Base-by-base conservation (phyloP, 1,140 invertebrate species). In the Drosophila biarmipes region DNA sequence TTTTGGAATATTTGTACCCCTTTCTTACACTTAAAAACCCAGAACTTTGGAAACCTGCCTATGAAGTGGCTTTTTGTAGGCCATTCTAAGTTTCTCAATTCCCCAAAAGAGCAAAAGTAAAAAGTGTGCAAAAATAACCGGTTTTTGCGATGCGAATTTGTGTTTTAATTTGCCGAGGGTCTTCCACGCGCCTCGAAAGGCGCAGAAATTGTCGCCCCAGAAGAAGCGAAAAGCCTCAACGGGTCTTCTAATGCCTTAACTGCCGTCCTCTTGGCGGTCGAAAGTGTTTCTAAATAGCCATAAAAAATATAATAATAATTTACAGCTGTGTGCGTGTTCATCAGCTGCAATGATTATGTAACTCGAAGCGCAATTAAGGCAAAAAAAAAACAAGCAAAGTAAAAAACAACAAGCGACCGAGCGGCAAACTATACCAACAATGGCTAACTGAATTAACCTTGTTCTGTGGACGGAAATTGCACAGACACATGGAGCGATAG, bases 401-500 rank as follows among this genome's bases (percentile, higher is more conserved):
- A 6, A 46, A 27, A 27, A 24, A 46, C 76, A 80, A 61, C 64
- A 80, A 55, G 48, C 59, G 19, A 51, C 27, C 37, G 43, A 55
- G 24, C 46, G 43, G 14, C 29, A 31, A 31, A 31, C 15, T 29
- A 37, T 19, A 45, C 21, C 34, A 51, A 84, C 73, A 80, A 76
- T 86, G 80, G 77, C 81, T 86, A 86, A 86, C 81, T 86, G 69
- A 86, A 86, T 87, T 81, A 87, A 81, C 82, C 82, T 87, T 86
- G 82, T 87, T 87, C 82, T 76, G 64, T 80, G 80, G 81, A 77
- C 80, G 80, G 80, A 85, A 85, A 86, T 80, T 73, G 69, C 69
- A 78, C 67, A 80, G 49, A 79, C 52, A 78, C 55, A 64, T 56
- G 66, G 40, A 73, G 59, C 54, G 54, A 63, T 71, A 79, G 43